These are phyloP conservation scores for Drosophila multiciliata DNA, from an alignment of 2,888 invertebrate genomes.

Conservation along the genomic window DNA sequence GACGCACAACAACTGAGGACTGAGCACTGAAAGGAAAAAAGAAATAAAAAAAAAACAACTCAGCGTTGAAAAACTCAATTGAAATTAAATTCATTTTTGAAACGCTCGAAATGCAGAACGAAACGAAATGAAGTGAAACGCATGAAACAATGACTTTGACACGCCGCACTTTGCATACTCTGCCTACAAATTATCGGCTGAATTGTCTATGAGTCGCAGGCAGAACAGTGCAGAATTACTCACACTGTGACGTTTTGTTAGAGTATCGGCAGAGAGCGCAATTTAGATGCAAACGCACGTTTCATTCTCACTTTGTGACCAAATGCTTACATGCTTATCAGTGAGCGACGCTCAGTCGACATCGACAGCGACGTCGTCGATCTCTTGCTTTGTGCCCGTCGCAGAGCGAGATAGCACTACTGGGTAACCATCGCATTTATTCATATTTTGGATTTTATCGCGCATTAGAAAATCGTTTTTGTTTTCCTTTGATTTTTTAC, in stretches of 20 bases:
- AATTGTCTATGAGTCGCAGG: background rate
- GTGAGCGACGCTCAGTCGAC: slow-evolving; percentile 29
- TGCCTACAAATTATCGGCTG: slow-evolving; percentile 5
- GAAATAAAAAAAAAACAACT: slow-evolving; percentile 26
- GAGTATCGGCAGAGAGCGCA: slow-evolving; percentile 27
- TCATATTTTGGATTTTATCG: slow-evolving; percentile 41
- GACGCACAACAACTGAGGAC: slow-evolving; percentile 65
- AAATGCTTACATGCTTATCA: slow-evolving; percentile 59
- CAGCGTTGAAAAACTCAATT: slow-evolving; percentile 50
- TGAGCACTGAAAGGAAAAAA: slow-evolving; percentile 34
- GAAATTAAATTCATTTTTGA: slow-evolving; percentile 57
- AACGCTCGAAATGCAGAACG: slow-evolving; percentile 53
- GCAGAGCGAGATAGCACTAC: slow-evolving; percentile 27
- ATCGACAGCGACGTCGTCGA: slow-evolving; percentile 33
- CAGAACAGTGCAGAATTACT: background rate
- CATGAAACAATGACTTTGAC: slow-evolving; percentile 15
- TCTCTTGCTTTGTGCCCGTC: slow-evolving; percentile 42
- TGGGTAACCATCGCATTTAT: slow-evolving; percentile 27
- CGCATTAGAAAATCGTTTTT: slow-evolving; percentile 36
- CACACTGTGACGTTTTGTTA: slow-evolving; percentile 1
- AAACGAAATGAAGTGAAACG: slow-evolving; percentile 52
- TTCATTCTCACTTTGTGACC: slow-evolving; percentile 43
- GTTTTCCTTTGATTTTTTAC: slow-evolving; percentile 12
- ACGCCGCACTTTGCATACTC: slow-evolving; percentile 44
- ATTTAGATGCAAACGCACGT: slow-evolving; percentile 28